These are phyloP conservation scores for Eristalis intricaria DNA, from an alignment of 2,888 invertebrate genomes.

Conservation along the genomic window DNA sequence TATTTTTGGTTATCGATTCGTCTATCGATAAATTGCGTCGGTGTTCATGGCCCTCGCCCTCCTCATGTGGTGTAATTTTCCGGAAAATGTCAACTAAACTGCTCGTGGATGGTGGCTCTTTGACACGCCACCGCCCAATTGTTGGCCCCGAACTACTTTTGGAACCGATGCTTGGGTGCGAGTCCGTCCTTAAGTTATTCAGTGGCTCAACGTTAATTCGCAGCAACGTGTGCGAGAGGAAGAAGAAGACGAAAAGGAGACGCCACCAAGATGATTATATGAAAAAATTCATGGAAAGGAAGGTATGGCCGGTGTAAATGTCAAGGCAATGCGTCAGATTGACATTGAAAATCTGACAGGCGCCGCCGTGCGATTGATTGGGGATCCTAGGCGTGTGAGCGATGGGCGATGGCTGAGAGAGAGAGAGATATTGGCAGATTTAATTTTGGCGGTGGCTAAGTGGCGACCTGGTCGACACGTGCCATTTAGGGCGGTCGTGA, in stretches of 20 bases:
- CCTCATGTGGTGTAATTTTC: constrained; percentile 41
- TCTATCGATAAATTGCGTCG: not conserved
- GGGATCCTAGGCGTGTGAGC: not conserved
- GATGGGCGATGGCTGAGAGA: not conserved
- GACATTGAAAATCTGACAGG: constrained; percentile 3
- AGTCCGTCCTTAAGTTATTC: constrained; percentile 1
- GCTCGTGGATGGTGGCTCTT: not conserved
- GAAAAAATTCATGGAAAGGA: not conserved
- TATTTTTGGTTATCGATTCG: constrained; percentile 67
- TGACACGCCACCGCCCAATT: not conserved
- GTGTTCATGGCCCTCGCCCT: no score
- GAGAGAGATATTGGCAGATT: no score
- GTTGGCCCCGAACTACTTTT: not conserved
- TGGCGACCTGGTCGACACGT: not conserved
- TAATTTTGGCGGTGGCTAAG: not conserved
- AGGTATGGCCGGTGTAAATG: not conserved
- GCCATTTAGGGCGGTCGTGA: not conserved
- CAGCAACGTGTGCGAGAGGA: constrained; percentile 9
- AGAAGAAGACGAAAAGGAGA: not conserved
- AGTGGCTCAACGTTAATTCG: constrained; percentile 23
- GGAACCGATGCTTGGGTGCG: not conserved
- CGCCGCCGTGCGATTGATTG: not conserved
- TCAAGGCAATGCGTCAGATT: constrained; percentile 13
- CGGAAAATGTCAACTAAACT: constrained; percentile 35
- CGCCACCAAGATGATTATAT: not conserved